These are phyloP conservation scores for Uria lomvia DNA, from an alignment of 2,113 vertebrate species.

Conservation along the genomic window DNA sequence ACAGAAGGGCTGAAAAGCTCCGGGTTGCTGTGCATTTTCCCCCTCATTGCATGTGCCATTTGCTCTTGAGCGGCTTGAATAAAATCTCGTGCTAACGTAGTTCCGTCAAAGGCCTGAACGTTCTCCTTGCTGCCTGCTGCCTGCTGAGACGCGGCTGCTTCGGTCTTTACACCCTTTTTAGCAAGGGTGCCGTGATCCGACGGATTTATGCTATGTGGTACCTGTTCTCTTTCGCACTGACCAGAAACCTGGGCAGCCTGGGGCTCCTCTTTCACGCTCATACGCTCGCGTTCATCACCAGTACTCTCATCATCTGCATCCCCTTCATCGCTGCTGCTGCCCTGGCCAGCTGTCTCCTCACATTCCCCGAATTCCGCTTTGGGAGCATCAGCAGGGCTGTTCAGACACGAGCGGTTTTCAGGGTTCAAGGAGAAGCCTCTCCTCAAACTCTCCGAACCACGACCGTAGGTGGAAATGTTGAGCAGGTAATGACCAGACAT, in stretches of 20 bases:
- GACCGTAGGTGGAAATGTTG: slow-evolving; percentile 93
- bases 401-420: slow-evolving; percentile 49
- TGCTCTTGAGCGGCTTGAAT: slow-evolving; percentile 77
- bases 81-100: slow-evolving; percentile 77
- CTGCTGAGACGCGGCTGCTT: slow-evolving; percentile 45
- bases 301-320: slow-evolving; percentile 59
- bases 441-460: slow-evolving; percentile 84
- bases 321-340: slow-evolving; percentile 55
- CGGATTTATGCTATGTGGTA: not conserved
- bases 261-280: slow-evolving; percentile 66
- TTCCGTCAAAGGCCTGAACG: slow-evolving; percentile 1
- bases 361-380: slow-evolving; percentile 69
- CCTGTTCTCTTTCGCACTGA: not conserved
- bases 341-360: slow-evolving; percentile 33
- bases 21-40: slow-evolving; percentile 67
- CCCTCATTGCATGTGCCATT: slow-evolving; percentile 72
- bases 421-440: slow-evolving; percentile 70
- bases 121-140: slow-evolving; percentile 53
- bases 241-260: not conserved
- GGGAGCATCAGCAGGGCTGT: slow-evolving; percentile 57
- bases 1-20: slow-evolving; percentile 69
- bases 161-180: slow-evolving; percentile 59
- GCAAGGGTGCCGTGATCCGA: not conserved
- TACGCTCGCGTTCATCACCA: slow-evolving; percentile 28
- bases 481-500: slow-evolving; percentile 98